Evolutionary conservation across 2,113 vertebrate species (phyloP).

Genomic region (Ascaphus truei): DNA sequence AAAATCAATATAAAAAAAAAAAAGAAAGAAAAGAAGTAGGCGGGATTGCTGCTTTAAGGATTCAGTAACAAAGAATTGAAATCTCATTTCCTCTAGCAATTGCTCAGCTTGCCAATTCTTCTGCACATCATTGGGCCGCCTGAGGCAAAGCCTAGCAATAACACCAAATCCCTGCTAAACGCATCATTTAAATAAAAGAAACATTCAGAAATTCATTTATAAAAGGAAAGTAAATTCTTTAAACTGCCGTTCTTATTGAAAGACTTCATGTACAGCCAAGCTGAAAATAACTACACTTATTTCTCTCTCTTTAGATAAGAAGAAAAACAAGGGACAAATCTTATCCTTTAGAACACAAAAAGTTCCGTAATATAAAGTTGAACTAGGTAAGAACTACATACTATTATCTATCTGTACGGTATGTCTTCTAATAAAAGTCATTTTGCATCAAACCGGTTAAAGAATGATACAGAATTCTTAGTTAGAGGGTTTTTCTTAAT

Average conservation of each 20-base stretch:
- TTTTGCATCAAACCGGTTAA: too few species aligned
- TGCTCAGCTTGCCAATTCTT: conserved; percentile 12
- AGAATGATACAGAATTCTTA: too few species aligned
- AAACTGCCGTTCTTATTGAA: background rate
- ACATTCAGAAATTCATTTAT: conserved; percentile 5
- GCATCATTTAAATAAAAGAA: conserved; percentile 22
- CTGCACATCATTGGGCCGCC: conserved; percentile 7
- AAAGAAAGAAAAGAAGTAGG: too few species aligned
- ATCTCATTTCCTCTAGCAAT: conserved; percentile 32
- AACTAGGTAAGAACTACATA: background rate
- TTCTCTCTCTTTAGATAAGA: background rate
- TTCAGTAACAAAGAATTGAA: conserved; percentile 15
- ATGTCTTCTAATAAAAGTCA: background rate
- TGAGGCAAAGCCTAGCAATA: conserved; percentile 1
- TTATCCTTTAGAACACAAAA: background rate
- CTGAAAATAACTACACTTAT: background rate
- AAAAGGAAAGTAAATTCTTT: background rate
- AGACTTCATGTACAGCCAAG: background rate
- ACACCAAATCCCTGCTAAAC: conserved; percentile 15
- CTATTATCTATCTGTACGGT: background rate
- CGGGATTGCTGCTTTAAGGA: conserved; percentile 21
- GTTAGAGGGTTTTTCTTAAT: too few species aligned
- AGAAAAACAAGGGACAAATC: background rate
- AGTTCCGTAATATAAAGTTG: background rate
- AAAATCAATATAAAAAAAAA: too few species aligned